Evolutionary conservation across 2,797 vertebrate species (phyloP), one percentile per base, ranked within the genome.

Genomic region (Hippocampus kuda): DNA sequence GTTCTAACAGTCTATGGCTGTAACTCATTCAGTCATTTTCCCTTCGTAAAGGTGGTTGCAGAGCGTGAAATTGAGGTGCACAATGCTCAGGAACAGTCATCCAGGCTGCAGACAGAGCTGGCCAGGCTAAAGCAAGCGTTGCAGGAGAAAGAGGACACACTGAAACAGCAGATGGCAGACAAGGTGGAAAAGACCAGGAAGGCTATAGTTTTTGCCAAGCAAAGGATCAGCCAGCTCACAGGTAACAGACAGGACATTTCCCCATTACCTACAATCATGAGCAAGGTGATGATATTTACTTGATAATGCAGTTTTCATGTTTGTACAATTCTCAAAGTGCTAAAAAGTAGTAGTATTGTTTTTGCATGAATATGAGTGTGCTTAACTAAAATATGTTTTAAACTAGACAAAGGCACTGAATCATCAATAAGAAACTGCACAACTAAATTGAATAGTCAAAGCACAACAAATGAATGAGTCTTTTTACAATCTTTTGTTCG

Each of bases 101-200:
- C 89, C 24, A 91, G 93, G 68, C 84, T 95, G 51, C 95, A 97
- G 48, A 74, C 90, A 0, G 97, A 99, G 76, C 76, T 97, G 66
- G 73, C 85, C 38, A 91, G 90, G 57, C 85, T 96, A 77, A 92
- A 89, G 68, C 94, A 96, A 87, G 96, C 98, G 72, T 87, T 98
- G 27, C 95, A 95, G 78, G 94, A 98, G 26, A 95, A 94, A 79
- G 96, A 96, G 73, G 96, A 98, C 1, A 87, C 92, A 10, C 90
- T 95, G 66, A 92, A 92, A 24, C 94, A 97, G 73, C 95, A 98
- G 84, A 92, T 97, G 73, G 81, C 90, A 0, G 96, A 98, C 65
- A 99, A 98, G 81, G 96, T 98, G 34, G 97, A 98, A 66, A 98
- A 98, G 80, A 96, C 94, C 2, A 93, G 92, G 79, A 99, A 98